Evolutionary conservation across 2,888 invertebrate species (phyloP).

Genomic region (Platycheirus rosarum): DNA sequence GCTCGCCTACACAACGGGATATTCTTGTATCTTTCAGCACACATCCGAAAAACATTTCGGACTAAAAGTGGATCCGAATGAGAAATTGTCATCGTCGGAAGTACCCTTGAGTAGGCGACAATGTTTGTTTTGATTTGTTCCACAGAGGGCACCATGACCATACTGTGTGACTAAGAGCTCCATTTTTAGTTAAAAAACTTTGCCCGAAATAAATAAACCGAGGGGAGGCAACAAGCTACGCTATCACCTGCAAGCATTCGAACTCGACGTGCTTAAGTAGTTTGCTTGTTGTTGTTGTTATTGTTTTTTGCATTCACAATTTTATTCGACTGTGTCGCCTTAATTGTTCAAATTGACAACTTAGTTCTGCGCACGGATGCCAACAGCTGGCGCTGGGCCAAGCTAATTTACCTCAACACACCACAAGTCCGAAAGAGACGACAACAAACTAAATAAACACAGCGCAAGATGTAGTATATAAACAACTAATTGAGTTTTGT

Average conservation of each 20-base stretch:
- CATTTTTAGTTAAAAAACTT: slow-evolving; percentile 48
- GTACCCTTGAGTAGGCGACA: slow-evolving; percentile 23
- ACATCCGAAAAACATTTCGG: slow-evolving; percentile 45
- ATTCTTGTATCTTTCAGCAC: slow-evolving; percentile 1
- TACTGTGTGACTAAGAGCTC: slow-evolving; percentile 45
- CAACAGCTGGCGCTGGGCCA: slow-evolving; percentile 63
- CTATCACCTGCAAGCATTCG: slow-evolving; percentile 57
- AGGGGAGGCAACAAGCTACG: neutral
- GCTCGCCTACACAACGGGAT: slow-evolving; percentile 34
- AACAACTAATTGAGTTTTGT: slow-evolving; percentile 71
- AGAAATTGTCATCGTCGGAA: slow-evolving; percentile 48
- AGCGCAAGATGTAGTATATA: slow-evolving; percentile 34
- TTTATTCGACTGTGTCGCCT: slow-evolving; percentile 61
- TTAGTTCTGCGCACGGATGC: slow-evolving; percentile 59
- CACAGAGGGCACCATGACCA: slow-evolving; percentile 6
- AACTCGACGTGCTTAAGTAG: slow-evolving; percentile 41
- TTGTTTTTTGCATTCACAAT: slow-evolving; percentile 38
- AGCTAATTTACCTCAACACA: slow-evolving; percentile 69
- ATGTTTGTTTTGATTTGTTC: slow-evolving; percentile 38
- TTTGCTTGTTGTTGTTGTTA: slow-evolving; percentile 40
- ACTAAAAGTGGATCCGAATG: slow-evolving; percentile 46
- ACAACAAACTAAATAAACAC: slow-evolving; percentile 21
- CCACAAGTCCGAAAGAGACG: neutral
- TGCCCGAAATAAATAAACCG: neutral
- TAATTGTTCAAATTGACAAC: slow-evolving; percentile 74